Evolutionary conservation across 2,888 invertebrate genomes (phyloP), one percentile per base, ranked within the genome.

Genomic region (Epistrophe grossulariae): DNA sequence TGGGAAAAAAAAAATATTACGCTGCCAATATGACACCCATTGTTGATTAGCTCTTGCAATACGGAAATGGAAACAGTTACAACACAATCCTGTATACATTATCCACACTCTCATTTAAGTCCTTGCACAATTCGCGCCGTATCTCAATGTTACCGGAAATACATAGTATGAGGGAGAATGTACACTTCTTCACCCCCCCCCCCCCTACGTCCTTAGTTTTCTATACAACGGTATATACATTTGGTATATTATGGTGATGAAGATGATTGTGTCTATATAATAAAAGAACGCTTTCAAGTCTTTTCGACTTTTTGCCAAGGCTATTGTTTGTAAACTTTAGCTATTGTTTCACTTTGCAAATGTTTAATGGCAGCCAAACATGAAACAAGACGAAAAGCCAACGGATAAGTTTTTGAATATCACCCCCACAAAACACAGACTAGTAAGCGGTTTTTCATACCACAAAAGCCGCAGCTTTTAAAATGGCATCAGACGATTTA

Each of bases 311-410:
- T 72, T 62, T 66, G 35, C 24, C 81, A 84, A 84, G 84, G 77
- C 77, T 73, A 24, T 8, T 31, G 52, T 57, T 62, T 38, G 45
- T 38, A 38, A 52, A 59, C 57, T 79, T 64, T 17, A 31, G 17
- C 70, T 55, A 59, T 59, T 59, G 59, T 59, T 72, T 59, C 13
- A 24, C 13, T 72, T 57, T 43, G 43, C 45, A 57, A 77, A 68
- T 85, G 60, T 57, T 81, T 81, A 85, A 85, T 81, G 73, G 81
- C 77, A 73, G 43, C 13, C 60, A 57, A 78, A 81, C 84, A 85
- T 77, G 84, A 81, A 85, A 85, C 78, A 85, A 85, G 77, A 78
- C 68, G 77, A 62, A 84, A 78, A 77, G 60, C 84, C 59, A 79
- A 73, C 60, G 68, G 70, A 55, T 40, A 77, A 77, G 78, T 78